Conservation (phyloP, 2,888 invertebrate species). For the Leptopilina drosophilae region DNA sequence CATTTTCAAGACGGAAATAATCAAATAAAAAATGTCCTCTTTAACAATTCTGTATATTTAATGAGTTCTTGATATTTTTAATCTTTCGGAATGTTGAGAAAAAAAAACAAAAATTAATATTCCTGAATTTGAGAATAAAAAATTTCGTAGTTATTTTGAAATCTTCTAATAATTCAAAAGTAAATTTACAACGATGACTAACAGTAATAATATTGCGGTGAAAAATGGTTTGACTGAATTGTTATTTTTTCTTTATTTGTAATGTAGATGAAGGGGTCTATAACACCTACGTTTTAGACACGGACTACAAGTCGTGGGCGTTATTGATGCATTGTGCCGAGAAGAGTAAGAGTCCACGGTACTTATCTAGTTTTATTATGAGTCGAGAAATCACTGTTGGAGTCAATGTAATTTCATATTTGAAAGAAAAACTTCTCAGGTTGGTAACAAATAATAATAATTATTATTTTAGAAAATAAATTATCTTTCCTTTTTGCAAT, state of each 20-base stretch:
- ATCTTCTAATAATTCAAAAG: too few relatives aligned
- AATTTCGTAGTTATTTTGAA: too few relatives aligned
- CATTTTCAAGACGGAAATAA: too few relatives aligned
- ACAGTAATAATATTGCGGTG: neutral
- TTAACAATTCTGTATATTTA: too few relatives aligned
- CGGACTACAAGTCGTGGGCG: conserved; percentile 90
- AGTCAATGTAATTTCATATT: conserved; percentile 85
- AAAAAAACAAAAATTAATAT: too few relatives aligned
- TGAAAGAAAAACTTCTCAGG: conserved; percentile 86
- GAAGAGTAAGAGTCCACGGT: conserved; percentile 86
- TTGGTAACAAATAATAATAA: conserved; percentile 53
- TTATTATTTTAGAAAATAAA: conserved; percentile 3
- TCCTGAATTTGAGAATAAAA: too few relatives aligned
- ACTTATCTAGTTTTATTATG: conserved; percentile 89
- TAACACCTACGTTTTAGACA: conserved; percentile 91
- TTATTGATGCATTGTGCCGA: conserved; percentile 92
- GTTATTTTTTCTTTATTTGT: conserved; percentile 43
- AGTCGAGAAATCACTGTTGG: conserved; percentile 82
- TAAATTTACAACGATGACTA: neutral
- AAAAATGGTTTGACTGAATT: conserved; percentile 39
- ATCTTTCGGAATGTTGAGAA: too few relatives aligned
- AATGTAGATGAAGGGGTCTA: conserved; percentile 89
- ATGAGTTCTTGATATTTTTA: too few relatives aligned
- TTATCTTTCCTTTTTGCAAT: conserved; percentile 5
- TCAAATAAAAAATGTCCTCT: too few relatives aligned